Percentiles rank a stretch among this genome's conserved stretches.
Conservation (phyloP, 2,797 vertebrate genomes). For the Mormyrus hasselquistii region DNA sequence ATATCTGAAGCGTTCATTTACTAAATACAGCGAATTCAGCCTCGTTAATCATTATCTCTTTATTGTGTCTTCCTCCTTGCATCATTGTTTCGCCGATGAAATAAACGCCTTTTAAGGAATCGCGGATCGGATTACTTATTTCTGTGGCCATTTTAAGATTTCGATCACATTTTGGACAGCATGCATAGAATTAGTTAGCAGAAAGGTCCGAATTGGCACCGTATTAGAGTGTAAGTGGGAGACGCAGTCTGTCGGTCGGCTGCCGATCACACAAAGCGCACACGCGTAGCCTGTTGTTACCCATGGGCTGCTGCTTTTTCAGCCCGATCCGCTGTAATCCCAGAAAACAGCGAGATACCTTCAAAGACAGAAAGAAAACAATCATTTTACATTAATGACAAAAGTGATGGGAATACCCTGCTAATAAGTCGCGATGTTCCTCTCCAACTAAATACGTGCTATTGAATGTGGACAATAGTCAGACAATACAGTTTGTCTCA, state of each 20-base stretch:
- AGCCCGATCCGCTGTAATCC: neutral
- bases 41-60: neutral
- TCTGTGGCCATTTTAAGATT: neutral
- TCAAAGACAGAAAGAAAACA: neutral
- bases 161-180: neutral
- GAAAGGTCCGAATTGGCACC: neutral
- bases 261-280: constrained; percentile 19
- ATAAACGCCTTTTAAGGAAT: constrained; percentile 2
- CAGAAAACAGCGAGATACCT: neutral
- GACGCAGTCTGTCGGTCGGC: neutral
- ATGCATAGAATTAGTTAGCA: neutral
- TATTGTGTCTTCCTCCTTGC: neutral
- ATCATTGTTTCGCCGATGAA: neutral
- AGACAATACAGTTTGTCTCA: neutral
- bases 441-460: neutral
- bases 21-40: neutral
- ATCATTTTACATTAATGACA: neutral
- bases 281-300: neutral
- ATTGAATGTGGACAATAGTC: neutral
- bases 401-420: neutral
- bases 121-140: neutral
- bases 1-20: neutral
- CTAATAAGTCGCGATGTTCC: neutral
- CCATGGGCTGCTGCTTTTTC: neutral
- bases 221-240: neutral